Evolutionary conservation across 1,140 invertebrate genomes (phyloP), one percentile per base, ranked within the genome.

Genomic region (Scaptomyza hsui): DNA sequence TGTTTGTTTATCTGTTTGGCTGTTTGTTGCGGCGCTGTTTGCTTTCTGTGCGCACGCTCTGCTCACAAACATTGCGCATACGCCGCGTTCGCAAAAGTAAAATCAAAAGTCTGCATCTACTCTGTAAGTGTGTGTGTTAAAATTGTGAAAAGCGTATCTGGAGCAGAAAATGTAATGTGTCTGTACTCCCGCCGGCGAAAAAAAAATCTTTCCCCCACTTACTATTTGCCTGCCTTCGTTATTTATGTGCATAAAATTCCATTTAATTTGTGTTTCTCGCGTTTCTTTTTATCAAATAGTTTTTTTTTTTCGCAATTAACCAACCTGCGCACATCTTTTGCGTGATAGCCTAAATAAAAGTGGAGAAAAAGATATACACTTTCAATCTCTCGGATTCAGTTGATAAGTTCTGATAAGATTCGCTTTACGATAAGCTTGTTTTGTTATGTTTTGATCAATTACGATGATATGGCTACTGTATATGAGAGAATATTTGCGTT

Each of bases 81-180:
- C 75, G 80, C 74, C 81, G 73, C 61, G 65, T 83, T 68, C 49
- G 74, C 62, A 75, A 82, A 78, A 81, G 70, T 57, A 76, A 86
- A 86, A 77, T 77, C 65, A 85, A 81, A 76, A 76, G 64, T 72
- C 72, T 45, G 60, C 67, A 52, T 45, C 44, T 29, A 26, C 12
- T 12, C 39, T 57, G 49, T 24, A 42, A 32, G 59, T 45, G 24
- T 67, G 26, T 73, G 71, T 82, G 59, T 80, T 49, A 55, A 85
- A 85, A 77, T 86, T 86, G 77, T 85, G 81, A 81, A 88, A 88
- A 85, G 73, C 81, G 81, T 85, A 88, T 88, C 77, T 85, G 77
- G 81, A 88, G 81, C 81, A 88, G 82, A 85, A 85, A 85, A 85
- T 85, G 64, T 81, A 88, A 86, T 85, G 81, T 68, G 64, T 77